Conservation (phyloP, 2,113 vertebrate genomes). For the Tretioscincus oriximinensis region DNA sequence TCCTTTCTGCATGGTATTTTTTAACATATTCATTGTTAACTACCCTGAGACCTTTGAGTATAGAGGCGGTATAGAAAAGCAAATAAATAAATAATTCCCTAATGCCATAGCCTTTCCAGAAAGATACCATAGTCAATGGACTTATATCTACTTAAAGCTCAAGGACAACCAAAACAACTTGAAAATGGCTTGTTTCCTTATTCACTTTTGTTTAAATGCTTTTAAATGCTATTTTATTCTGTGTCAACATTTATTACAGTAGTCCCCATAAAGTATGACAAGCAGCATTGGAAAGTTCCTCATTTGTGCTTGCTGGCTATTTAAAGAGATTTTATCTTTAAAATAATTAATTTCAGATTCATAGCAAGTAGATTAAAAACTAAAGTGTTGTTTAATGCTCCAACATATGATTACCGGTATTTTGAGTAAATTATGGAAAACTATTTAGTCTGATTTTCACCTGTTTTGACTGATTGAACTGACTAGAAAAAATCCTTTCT, state of each 20-base stretch:
- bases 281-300: conserved; percentile 48
- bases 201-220: neutral
- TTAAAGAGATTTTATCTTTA: conserved; percentile 57
- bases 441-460: conserved; percentile 54
- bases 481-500: conserved; percentile 13
- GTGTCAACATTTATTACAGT: neutral
- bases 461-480: conserved; percentile 54
- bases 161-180: too few relatives aligned
- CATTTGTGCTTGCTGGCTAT: conserved; percentile 62
- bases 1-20: too few relatives aligned
- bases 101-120: too few relatives aligned
- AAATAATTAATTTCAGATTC: conserved; percentile 57
- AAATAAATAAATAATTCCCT: too few relatives aligned
- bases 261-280: conserved; percentile 16
- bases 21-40: too few relatives aligned
- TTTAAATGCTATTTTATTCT: neutral
- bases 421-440: conserved; percentile 40
- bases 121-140: too few relatives aligned
- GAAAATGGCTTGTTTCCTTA: neutral
- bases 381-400: conserved; percentile 40
- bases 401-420: conserved; percentile 49
- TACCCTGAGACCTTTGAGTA: too few relatives aligned
- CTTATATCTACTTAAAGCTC: too few relatives aligned
- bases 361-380: conserved; percentile 40
- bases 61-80: too few relatives aligned